These are phyloP conservation scores for Amblyopsis rosae DNA, from an alignment of 2,113 vertebrate genomes.

Conservation along the genomic window DNA sequence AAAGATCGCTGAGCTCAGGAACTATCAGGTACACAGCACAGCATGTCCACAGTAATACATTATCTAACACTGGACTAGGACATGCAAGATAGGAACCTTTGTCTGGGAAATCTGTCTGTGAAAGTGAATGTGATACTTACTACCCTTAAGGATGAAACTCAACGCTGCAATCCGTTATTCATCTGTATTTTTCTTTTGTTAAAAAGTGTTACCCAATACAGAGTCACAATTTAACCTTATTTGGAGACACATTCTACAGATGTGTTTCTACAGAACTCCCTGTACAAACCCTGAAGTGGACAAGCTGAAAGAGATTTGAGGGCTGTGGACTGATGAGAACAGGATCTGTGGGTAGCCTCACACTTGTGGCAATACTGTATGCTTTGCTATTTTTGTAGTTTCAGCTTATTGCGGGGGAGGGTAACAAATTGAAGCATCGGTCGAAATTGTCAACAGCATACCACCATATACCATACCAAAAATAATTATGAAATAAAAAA, in stretches of 20 bases:
- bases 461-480: no score
- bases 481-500: no score
- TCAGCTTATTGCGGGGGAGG: no score
- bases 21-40: constrained; percentile 87
- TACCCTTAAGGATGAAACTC: neutral
- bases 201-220: neutral
- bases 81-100: constrained; percentile 8
- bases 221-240: neutral
- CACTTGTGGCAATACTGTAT: no score
- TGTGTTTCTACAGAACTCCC: no score
- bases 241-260: neutral
- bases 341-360: no score
- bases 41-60: constrained; percentile 13
- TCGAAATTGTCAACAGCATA: no score
- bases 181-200: neutral
- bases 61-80: constrained; percentile 16
- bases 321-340: no score
- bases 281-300: no score
- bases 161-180: neutral
- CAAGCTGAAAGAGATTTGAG: no score
- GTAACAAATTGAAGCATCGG: no score
- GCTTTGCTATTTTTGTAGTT: no score
- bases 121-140: neutral
- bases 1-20: constrained; percentile 94
- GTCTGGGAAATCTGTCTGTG: neutral